Evolutionary conservation across 2,888 invertebrate species (phyloP).

Genomic region (Eupithecia tripunctaria): DNA sequence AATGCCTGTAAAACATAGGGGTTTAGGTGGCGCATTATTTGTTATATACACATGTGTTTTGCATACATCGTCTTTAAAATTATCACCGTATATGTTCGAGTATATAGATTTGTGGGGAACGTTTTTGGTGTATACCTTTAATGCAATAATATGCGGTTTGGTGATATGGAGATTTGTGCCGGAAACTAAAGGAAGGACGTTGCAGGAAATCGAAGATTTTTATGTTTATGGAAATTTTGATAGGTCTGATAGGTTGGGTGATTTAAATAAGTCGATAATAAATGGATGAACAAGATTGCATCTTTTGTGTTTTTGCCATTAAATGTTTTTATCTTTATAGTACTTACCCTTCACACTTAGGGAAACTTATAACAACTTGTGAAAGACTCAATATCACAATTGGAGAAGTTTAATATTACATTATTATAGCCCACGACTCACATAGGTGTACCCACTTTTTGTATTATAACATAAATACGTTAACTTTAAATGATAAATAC

Average conservation of each 20-base stretch:
- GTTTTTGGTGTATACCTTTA: slow-evolving; percentile 37
- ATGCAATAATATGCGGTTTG: slow-evolving; percentile 26
- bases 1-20: slow-evolving; percentile 45
- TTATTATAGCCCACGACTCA: too few species aligned
- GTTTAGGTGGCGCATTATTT: slow-evolving; percentile 40
- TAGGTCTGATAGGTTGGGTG: background rate
- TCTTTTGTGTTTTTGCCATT: background rate
- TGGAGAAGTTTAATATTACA: too few species aligned
- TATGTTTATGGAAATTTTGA: slow-evolving; percentile 37
- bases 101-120: slow-evolving; percentile 40
- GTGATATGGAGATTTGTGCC: slow-evolving; percentile 43
- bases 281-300: background rate
- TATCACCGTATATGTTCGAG: slow-evolving; percentile 42
- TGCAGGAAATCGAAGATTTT: slow-evolving; percentile 43
- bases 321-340: too few species aligned
- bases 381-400: too few species aligned
- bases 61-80: slow-evolving; percentile 39
- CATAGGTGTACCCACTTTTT: too few species aligned
- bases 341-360: too few species aligned
- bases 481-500: too few species aligned
- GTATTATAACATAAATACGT: too few species aligned
- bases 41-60: slow-evolving; percentile 36
- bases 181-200: slow-evolving; percentile 40
- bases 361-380: too few species aligned
- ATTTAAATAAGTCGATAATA: background rate